Evolutionary conservation across 2,888 invertebrate genomes (phyloP).

Genomic region (Philereme vetulata): DNA sequence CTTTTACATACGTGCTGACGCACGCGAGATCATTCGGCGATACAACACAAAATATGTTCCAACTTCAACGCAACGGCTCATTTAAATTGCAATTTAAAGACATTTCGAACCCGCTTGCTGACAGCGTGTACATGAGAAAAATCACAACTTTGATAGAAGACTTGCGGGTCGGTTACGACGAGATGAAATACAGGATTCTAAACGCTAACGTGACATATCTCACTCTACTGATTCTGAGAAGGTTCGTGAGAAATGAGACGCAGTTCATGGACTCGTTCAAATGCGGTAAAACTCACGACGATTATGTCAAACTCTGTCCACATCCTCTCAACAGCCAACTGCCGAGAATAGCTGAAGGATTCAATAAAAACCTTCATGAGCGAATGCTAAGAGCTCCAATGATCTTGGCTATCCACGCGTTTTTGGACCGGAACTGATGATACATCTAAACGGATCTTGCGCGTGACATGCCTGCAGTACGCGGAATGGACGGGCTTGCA

Average conservation of each 20-base stretch:
- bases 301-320: conserved; percentile 29
- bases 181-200: conserved; percentile 20
- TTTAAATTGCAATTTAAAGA: background rate
- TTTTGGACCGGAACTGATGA: conserved; percentile 22
- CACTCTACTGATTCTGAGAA: conserved; percentile 25
- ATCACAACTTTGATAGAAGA: conserved; percentile 22
- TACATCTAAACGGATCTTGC: conserved; percentile 23
- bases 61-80: conserved; percentile 5
- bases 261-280: conserved; percentile 19
- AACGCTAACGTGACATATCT: conserved; percentile 30
- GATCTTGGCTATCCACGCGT: conserved; percentile 22
- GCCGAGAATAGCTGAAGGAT: conserved; percentile 4
- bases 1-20: conserved; percentile 28
- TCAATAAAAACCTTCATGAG: background rate
- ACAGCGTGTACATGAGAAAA: conserved; percentile 25
- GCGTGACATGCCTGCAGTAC: conserved; percentile 27
- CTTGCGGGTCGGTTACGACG: conserved; percentile 17
- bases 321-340: conserved; percentile 21
- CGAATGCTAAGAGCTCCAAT: background rate
- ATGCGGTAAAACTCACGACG: conserved; percentile 22
- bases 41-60: conserved; percentile 19
- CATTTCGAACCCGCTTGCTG: conserved; percentile 13
- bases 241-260: conserved; percentile 17
- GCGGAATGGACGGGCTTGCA: conserved; percentile 34
- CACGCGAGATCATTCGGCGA: conserved; percentile 30